These are phyloP conservation scores for Indri indri DNA, from an alignment of 2,113 vertebrate species.

Conservation along the genomic window DNA sequence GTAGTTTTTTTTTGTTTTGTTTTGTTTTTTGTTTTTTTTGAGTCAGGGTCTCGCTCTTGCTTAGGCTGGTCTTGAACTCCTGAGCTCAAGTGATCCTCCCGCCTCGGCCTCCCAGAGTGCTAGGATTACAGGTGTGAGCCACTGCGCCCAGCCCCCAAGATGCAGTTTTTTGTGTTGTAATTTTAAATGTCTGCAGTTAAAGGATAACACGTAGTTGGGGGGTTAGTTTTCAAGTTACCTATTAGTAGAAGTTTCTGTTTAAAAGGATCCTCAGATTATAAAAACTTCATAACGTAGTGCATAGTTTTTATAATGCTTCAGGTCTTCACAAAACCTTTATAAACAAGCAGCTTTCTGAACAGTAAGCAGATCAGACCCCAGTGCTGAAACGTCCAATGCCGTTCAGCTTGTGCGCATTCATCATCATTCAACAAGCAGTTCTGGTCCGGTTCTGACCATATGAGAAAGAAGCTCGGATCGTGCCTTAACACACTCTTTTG, in stretches of 20 bases:
- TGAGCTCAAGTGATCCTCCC: too few species aligned
- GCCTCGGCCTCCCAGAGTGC: too few species aligned
- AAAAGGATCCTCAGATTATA: not conserved
- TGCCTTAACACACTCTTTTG: not conserved
- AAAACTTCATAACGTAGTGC: not conserved
- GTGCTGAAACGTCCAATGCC: not conserved
- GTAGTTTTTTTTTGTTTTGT: not conserved
- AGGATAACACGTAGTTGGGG: not conserved
- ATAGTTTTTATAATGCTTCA: not conserved
- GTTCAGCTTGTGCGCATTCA: not conserved
- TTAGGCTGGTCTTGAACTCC: too few species aligned
- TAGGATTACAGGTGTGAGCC: too few species aligned
- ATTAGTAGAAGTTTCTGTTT: not conserved
- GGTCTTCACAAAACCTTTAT: not conserved
- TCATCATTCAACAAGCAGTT: not conserved
- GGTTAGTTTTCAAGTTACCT: not conserved
- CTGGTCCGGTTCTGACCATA: not conserved
- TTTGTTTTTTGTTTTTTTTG: too few species aligned
- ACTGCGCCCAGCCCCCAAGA: not conserved
- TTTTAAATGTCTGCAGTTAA: slow-evolving; percentile 4
- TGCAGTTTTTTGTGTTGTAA: not conserved
- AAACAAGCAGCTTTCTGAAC: not conserved
- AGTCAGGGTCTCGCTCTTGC: too few species aligned
- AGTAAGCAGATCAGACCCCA: not conserved
- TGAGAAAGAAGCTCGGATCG: not conserved